These are phyloP conservation scores for Apoda limacodes DNA, from an alignment of 2,888 invertebrate genomes.

Conservation along the genomic window DNA sequence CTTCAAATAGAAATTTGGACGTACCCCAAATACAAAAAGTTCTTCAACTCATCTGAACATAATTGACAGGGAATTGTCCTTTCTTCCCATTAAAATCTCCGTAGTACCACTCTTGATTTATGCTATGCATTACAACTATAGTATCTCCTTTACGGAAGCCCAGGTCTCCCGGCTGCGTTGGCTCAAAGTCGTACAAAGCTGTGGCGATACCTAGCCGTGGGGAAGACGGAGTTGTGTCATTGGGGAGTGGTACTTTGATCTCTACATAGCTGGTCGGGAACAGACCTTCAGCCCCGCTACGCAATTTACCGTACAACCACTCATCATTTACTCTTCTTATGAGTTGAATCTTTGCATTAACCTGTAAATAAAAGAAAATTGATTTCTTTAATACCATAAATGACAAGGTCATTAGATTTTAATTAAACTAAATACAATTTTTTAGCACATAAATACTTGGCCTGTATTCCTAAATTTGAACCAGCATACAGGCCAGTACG, in stretches of 20 bases:
- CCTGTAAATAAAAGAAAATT: slow-evolving; percentile 70
- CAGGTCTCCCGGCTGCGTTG: slow-evolving; percentile 64
- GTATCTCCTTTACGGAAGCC: slow-evolving; percentile 43
- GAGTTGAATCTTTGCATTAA: slow-evolving; percentile 78
- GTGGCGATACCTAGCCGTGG: slow-evolving; percentile 50
- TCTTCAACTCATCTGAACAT: slow-evolving; percentile 69
- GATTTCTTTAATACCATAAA: too few species aligned
- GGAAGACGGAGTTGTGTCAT: slow-evolving; percentile 27
- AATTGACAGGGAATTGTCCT: slow-evolving; percentile 85
- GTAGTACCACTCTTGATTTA: slow-evolving; percentile 83
- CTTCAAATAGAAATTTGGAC: too few species aligned
- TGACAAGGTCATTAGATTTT: too few species aligned
- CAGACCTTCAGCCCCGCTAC: slow-evolving; percentile 77
- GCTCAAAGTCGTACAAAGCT: slow-evolving; percentile 80
- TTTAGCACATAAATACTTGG: too few species aligned
- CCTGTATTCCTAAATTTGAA: too few species aligned
- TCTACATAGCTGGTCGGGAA: slow-evolving; percentile 87
- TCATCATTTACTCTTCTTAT: slow-evolving; percentile 78
- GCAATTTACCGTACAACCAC: slow-evolving; percentile 82
- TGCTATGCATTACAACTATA: slow-evolving; percentile 74
- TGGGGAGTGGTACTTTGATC: slow-evolving; percentile 76
- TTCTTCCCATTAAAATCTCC: slow-evolving; percentile 75
- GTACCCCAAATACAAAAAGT: not conserved
- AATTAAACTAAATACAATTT: too few species aligned
- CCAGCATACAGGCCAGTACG: too few species aligned